Percentiles rank a stretch among this genome's conserved stretches.
Conservation (phyloP, 2,797 vertebrate species). For the Neomorphus geoffroyi region DNA sequence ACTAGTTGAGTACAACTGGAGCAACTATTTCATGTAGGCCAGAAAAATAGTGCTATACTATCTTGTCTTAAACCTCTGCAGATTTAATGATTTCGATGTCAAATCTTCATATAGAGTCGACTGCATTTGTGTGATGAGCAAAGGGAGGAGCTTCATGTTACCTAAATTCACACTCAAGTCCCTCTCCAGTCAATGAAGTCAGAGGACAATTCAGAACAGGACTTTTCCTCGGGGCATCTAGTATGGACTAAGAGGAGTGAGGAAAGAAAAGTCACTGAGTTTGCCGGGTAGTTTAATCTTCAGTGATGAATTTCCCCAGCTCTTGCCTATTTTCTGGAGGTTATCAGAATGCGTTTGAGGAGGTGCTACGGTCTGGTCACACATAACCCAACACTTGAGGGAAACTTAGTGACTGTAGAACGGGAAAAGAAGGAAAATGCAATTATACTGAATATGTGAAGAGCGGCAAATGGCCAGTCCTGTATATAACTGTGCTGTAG, state of each 20-base stretch:
- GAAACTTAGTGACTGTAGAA: neutral
- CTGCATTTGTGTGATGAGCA: neutral
- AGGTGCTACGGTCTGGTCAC: neutral
- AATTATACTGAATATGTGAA: neutral
- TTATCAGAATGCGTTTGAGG: neutral
- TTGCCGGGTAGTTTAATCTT: neutral
- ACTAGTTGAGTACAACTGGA: neutral
- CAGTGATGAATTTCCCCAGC: neutral
- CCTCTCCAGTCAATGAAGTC: neutral
- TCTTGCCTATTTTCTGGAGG: neutral
- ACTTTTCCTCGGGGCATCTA: neutral
- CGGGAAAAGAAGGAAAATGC: neutral
- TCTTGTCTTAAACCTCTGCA: neutral
- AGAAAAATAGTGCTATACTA: neutral
- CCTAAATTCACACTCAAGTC: neutral
- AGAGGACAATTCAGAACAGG: neutral
- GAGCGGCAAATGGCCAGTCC: neutral
- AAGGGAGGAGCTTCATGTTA: neutral
- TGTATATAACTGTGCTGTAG: neutral
- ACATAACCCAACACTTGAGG: neutral
- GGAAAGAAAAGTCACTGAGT: neutral
- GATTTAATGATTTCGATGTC: neutral
- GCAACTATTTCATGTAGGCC: neutral
- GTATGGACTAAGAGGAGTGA: neutral
- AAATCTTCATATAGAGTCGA: neutral